These are phyloP conservation scores for Cheilosia grossa DNA, from an alignment of 2,888 invertebrate genomes.

Conservation along the genomic window DNA sequence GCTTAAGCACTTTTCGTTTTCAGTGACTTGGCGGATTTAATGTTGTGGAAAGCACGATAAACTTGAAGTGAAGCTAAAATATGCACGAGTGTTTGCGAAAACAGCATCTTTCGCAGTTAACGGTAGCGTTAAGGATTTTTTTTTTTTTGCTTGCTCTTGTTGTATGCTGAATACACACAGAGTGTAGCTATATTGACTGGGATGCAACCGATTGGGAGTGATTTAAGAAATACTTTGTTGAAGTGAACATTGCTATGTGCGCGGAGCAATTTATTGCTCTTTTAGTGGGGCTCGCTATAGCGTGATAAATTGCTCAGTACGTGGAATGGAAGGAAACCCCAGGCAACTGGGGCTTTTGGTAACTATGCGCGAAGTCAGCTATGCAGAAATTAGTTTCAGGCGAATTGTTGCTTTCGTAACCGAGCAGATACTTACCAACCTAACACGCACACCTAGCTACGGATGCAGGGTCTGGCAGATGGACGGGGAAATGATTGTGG, in stretches of 20 bases:
- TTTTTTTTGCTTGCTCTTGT: background rate
- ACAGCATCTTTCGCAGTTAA: constrained; percentile 35
- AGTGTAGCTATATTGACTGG: constrained; percentile 6
- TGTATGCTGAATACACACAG: background rate
- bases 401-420: too few relatives aligned
- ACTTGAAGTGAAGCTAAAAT: constrained; percentile 43
- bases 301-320: background rate
- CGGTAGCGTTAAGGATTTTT: background rate
- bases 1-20: constrained; percentile 49
- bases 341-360: too few relatives aligned
- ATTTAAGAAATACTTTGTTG: constrained; percentile 32
- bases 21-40: constrained; percentile 58
- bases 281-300: background rate
- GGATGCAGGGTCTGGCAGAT: too few relatives aligned
- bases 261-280: constrained; percentile 13
- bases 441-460: too few relatives aligned
- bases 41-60: constrained; percentile 68
- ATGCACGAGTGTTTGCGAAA: constrained; percentile 44
- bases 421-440: too few relatives aligned
- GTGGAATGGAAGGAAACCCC: background rate
- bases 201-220: constrained; percentile 10
- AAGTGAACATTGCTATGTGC: constrained; percentile 3
- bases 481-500: too few relatives aligned
- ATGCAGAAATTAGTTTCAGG: background rate
- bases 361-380: too few relatives aligned